phyloP scores from a whole-genome alignment of 2,888 invertebrate genomes.

The Nemotelus nigrinus region DNA sequence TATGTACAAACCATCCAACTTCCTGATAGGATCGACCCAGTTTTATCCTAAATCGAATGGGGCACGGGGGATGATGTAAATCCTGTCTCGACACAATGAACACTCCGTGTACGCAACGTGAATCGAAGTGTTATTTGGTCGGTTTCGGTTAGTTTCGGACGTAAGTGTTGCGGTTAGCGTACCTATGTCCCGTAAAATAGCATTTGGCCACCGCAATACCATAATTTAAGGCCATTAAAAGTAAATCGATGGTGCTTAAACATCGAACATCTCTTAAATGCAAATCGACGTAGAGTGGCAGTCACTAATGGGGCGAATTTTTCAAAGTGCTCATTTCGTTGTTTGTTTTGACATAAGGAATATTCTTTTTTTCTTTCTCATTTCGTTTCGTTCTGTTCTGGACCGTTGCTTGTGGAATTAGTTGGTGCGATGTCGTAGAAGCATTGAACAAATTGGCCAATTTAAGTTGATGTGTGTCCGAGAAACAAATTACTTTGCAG shows the following conservation, averaged over 20 bases:
- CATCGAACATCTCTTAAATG: conserved; percentile 41
- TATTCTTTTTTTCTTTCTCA: conserved; percentile 17
- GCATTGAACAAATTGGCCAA: conserved; percentile 24
- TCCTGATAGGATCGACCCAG: not conserved
- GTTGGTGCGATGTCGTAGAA: conserved; percentile 5
- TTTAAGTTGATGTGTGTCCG: conserved; percentile 25
- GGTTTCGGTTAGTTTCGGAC: not conserved
- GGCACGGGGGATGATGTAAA: no score
- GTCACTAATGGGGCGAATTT: conserved; percentile 48
- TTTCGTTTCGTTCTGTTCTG: not conserved
- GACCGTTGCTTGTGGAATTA: not conserved
- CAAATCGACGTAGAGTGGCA: conserved; percentile 46
- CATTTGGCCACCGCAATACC: conserved; percentile 27
- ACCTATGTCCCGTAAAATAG: conserved; percentile 26
- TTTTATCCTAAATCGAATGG: no score
- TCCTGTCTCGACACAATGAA: not conserved
- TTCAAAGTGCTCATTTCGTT: conserved; percentile 40
- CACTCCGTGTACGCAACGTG: conserved; percentile 8
- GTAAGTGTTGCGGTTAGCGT: conserved; percentile 28
- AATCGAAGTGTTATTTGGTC: conserved; percentile 26
- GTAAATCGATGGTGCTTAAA: conserved; percentile 41
- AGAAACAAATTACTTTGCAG: not conserved
- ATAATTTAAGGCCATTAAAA: conserved; percentile 39
- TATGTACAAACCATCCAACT: not conserved
- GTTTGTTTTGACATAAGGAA: not conserved